These are phyloP conservation scores for Ictidomys tridecemlineatus DNA, from an alignment of 2,113 vertebrate species.

Conservation along the genomic window DNA sequence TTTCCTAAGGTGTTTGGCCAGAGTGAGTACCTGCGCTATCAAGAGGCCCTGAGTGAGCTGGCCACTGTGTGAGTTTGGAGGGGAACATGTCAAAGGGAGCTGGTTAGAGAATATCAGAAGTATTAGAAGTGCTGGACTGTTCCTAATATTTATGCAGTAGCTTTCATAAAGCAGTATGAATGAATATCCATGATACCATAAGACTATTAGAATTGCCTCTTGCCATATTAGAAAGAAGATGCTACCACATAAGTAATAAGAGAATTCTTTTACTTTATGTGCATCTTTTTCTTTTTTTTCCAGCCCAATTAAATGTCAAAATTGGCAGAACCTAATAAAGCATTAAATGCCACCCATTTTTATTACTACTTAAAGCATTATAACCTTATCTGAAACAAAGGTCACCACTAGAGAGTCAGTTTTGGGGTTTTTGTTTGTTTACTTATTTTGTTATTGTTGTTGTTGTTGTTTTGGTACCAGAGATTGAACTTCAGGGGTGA, in stretches of 20 bases:
- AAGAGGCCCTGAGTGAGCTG: conserved; percentile 93
- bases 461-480: too few species aligned
- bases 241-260: neutral
- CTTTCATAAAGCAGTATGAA: neutral
- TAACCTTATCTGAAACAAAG: neutral
- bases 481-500: too few species aligned
- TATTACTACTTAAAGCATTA: neutral
- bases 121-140: neutral
- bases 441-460: too few species aligned
- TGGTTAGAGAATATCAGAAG: neutral
- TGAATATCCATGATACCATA: neutral
- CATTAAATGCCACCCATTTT: neutral
- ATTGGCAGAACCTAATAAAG: neutral
- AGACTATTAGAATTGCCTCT: neutral
- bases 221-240: neutral
- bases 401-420: neutral
- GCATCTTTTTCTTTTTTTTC: neutral
- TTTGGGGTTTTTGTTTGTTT: neutral
- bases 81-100: neutral
- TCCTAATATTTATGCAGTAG: neutral
- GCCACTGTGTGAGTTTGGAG: conserved; percentile 91
- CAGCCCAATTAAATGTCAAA: neutral
- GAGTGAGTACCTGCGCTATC: conserved; percentile 93
- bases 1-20: conserved; percentile 92
- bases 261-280: neutral